These are phyloP conservation scores for Enoplosus armatus DNA, from an alignment of 2,797 vertebrate genomes.

Conservation along the genomic window DNA sequence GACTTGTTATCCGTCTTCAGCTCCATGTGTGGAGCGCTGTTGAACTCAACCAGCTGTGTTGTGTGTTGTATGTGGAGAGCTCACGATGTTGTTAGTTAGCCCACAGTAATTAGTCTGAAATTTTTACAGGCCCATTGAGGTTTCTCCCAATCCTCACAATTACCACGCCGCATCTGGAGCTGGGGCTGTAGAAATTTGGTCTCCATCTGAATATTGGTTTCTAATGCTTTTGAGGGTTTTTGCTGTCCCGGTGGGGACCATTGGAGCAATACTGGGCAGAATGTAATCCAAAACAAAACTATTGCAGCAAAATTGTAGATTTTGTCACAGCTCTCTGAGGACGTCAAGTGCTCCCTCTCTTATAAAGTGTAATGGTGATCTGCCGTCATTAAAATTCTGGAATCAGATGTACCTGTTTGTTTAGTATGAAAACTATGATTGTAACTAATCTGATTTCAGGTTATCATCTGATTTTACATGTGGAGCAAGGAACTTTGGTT, in stretches of 20 bases:
- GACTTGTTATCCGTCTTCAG: not conserved
- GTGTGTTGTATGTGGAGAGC: not conserved
- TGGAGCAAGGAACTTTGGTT: not conserved
- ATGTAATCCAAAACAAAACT: conserved; percentile 15
- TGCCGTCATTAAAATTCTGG: not conserved
- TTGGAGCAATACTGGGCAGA: not conserved
- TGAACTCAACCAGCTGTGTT: not conserved
- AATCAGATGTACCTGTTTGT: not conserved
- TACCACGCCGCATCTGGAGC: not conserved
- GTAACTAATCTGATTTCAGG: not conserved
- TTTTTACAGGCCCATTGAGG: not conserved
- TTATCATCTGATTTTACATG: not conserved
- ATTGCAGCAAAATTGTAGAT: not conserved
- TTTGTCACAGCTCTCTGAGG: not conserved
- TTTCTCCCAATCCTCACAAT: not conserved
- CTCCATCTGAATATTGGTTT: conserved; percentile 1
- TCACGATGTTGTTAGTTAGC: not conserved
- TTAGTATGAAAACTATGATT: not conserved
- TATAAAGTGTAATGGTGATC: not conserved
- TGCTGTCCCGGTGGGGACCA: not conserved
- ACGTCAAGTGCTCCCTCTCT: not conserved
- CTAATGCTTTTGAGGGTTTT: not conserved
- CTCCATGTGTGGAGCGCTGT: not conserved
- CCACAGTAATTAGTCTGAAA: not conserved
- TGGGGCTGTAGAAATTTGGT: not conserved